Conservation (phyloP, 1,140 invertebrate species). For the Bombus picipes region DNA sequence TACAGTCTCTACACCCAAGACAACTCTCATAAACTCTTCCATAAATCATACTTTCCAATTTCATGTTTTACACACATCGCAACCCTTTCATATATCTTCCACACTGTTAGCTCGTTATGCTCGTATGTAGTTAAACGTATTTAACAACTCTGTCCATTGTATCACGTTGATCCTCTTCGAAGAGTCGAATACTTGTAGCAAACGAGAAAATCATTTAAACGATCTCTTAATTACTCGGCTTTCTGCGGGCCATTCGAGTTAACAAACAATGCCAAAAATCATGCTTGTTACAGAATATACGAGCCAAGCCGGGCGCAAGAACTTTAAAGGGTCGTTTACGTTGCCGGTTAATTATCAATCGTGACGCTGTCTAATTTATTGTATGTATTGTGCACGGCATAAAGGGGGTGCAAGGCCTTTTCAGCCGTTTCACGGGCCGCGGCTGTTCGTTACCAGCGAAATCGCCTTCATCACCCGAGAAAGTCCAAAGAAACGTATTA, state of each 20-base stretch:
- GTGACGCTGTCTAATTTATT: constrained; percentile 35
- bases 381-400: constrained; percentile 5
- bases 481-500: constrained; percentile 68
- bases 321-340: constrained; percentile 11
- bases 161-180: background rate
- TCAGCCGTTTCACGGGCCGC: constrained; percentile 29
- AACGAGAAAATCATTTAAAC: background rate
- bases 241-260: background rate
- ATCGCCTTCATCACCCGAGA: constrained; percentile 71
- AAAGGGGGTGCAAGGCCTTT: constrained; percentile 1
- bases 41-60: constrained; percentile 7
- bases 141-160: background rate
- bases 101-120: background rate
- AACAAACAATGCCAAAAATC: background rate
- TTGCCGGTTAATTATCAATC: constrained; percentile 28
- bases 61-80: background rate
- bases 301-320: background rate
- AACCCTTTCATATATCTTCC: background rate
- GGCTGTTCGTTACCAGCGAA: constrained; percentile 64
- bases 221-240: background rate
- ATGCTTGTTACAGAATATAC: background rate
- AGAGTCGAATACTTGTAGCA: background rate
- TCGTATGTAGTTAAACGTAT: background rate
- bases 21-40: too few species aligned
- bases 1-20: too few species aligned